A percentile compares a stretch with the other conserved stretches of the same genome.
Conservation (phyloP, 2,797 vertebrate species). For the Gymnopithys bicolor region DNA sequence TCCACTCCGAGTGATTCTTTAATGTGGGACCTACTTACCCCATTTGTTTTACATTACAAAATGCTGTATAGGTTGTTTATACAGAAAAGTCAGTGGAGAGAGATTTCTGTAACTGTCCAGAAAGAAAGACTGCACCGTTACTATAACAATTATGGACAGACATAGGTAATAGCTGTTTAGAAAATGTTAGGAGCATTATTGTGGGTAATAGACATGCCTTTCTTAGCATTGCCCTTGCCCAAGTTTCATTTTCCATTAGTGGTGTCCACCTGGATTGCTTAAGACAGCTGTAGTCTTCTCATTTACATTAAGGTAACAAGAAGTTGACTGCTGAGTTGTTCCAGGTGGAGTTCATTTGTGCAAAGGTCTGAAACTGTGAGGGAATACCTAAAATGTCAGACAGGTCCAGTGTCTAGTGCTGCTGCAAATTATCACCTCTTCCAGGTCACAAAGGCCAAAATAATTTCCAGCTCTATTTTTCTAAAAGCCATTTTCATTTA, state of each 20-base stretch:
- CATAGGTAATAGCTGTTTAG: conserved; percentile 43
- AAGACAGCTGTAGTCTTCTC: conserved; percentile 12
- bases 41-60: conserved; percentile 47
- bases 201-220: conserved; percentile 5
- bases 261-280: neutral
- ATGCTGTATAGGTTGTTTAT: conserved; percentile 48
- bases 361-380: conserved; percentile 33
- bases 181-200: conserved; percentile 38
- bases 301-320: conserved; percentile 22
- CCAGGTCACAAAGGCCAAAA: conserved; percentile 70
- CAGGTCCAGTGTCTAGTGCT: conserved; percentile 10
- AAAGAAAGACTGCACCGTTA: neutral
- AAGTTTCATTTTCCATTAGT: neutral
- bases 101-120: conserved; percentile 12
- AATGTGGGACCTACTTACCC: conserved; percentile 4
- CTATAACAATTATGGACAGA: conserved; percentile 32
- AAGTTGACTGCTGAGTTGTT: conserved; percentile 23
- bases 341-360: conserved; percentile 4
- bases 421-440: conserved; percentile 60
- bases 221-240: neutral
- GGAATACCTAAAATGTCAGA: conserved; percentile 58
- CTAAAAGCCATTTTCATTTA: conserved; percentile 72
- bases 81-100: neutral
- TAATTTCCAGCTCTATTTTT: conserved; percentile 74
- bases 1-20: conserved; percentile 15